Base-by-base conservation (phyloP, 2,797 vertebrate genomes). In the Falco novaeseelandiae region DNA sequence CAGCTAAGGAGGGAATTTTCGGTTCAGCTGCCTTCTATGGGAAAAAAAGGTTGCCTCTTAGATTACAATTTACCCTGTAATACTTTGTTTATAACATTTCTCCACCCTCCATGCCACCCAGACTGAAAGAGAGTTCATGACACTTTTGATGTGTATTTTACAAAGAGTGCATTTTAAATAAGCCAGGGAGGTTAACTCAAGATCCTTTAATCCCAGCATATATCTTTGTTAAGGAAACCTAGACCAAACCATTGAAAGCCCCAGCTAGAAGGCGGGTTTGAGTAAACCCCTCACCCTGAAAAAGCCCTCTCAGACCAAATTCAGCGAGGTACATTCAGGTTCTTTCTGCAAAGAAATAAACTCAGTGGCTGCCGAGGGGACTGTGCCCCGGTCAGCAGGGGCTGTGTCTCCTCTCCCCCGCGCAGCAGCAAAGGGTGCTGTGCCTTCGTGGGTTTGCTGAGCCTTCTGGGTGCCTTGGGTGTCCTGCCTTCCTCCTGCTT, bases 71-170 rank as follows among this genome's bases (percentile, higher is more conserved):
- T 89, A 81, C 67, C 42, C 57, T 51, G 32, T 58, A 74, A 88
- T 93, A 83, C 79, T 88, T 74, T 95, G 94, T 89, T 96, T 96
- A 94, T 89, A 90, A 72, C 49, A 46, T 70, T 81, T 93, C 84
- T 90, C 76, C 77, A 86, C 58, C 83, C 77, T 93, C 73, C 20
- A 32, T 72, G 48, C 95, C 92, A 95, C 95, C 93, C 96, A 96
- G 92, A 94, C 32, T 79, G 94, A 97, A 85, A 93, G 74, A 97
- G 57, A 95, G 94, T 96, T 96, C 94, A 95, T 70, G 87, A 94
- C 90, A 95, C 93, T 96, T 96, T 62, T 96, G 76, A 95, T 95
- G 89, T 95, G 93, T 90, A 90, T 89, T 96, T 97, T 96, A 94
- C 79, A 95, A 88, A 94, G 93, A 96, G n/a, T 12, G 67, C 83